phyloP scores from a whole-genome alignment of 2,888 invertebrate species.

The Eretmocerus hayati region DNA sequence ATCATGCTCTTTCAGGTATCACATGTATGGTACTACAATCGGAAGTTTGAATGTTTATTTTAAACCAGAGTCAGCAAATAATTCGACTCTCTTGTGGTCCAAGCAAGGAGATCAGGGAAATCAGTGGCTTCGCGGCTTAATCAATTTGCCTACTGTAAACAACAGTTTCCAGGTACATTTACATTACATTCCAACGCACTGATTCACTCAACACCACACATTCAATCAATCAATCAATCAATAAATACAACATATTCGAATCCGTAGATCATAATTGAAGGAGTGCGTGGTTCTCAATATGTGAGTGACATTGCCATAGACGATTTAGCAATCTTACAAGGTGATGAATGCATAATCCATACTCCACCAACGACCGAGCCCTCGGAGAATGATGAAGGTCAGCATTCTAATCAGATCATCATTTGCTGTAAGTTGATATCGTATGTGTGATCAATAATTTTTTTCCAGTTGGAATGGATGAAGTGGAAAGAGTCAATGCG shows the following conservation, averaged over 20 bases:
- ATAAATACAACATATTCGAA: too few species aligned
- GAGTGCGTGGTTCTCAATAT: constrained; percentile 58
- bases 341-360: constrained; percentile 52
- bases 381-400: too few species aligned
- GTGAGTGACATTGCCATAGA: constrained; percentile 77
- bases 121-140: constrained; percentile 56
- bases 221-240: too few species aligned
- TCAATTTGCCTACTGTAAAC: constrained; percentile 46
- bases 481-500: constrained; percentile 38
- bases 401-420: not conserved
- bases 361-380: too few species aligned
- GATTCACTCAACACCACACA: too few species aligned
- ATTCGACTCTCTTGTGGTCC: constrained; percentile 54
- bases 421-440: not conserved
- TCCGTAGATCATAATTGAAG: constrained; percentile 69
- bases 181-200: not conserved
- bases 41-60: constrained; percentile 54
- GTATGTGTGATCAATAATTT: not conserved
- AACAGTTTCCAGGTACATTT: constrained; percentile 37
- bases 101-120: constrained; percentile 64
- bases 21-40: constrained; percentile 66
- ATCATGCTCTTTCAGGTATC: constrained; percentile 61
- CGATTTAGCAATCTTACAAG: constrained; percentile 62
- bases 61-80: constrained; percentile 46
- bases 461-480: constrained; percentile 34